phyloP scores from a whole-genome alignment of 2,113 vertebrate genomes.

The Alethe castanea region DNA sequence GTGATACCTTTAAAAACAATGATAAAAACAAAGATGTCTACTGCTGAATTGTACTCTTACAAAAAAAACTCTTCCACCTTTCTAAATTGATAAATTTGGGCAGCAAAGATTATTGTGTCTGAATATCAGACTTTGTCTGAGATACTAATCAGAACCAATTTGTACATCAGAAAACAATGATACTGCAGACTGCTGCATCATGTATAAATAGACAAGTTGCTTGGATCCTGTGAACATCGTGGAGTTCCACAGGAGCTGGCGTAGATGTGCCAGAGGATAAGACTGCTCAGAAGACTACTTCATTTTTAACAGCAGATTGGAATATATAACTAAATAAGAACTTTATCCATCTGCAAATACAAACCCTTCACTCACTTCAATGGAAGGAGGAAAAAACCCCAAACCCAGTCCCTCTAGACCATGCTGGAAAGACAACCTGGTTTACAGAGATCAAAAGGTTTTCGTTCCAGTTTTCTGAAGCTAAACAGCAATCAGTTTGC shows the following conservation, averaged over 20 bases:
- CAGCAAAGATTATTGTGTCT: not conserved
- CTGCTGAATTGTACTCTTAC: not conserved
- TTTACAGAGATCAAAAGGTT: not conserved
- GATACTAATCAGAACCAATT: not conserved
- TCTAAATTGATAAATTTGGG: not conserved
- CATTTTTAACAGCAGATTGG: not conserved
- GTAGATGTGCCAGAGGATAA: not conserved
- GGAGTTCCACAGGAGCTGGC: not conserved
- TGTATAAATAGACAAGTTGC: not conserved
- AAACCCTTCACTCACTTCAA: not conserved
- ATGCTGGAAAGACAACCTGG: rapidly evolving
- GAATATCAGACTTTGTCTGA: not conserved
- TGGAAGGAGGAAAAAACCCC: not conserved
- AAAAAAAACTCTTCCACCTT: not conserved
- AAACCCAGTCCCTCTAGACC: not conserved
- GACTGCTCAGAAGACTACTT: not conserved
- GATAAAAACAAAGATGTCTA: not conserved
- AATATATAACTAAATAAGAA: not conserved
- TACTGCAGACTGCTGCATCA: not conserved
- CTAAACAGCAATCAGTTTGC: not conserved
- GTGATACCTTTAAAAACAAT: not conserved
- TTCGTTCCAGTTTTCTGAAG: not conserved
- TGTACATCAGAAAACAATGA: not conserved
- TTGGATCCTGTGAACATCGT: not conserved
- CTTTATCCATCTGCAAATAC: not conserved